These are phyloP conservation scores for Cherax destructor DNA, from an alignment of 1,140 invertebrate species.

Conservation along the genomic window DNA sequence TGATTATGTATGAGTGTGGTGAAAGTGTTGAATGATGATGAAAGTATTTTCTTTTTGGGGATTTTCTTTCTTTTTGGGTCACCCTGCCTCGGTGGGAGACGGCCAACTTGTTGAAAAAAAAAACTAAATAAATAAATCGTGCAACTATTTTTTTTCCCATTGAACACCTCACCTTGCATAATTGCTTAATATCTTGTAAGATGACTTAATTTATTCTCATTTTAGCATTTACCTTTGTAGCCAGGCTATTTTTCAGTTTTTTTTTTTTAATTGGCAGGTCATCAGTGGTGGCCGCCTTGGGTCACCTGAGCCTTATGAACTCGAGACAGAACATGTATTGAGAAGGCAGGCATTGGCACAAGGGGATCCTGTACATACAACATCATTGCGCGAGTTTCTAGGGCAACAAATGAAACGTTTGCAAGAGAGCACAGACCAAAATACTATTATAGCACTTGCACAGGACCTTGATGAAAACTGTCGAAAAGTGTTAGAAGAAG, in stretches of 20 bases:
- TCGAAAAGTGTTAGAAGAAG: slow-evolving; percentile 43
- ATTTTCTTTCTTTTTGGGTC: no score
- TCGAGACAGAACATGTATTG: slow-evolving; percentile 73
- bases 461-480: slow-evolving; percentile 61
- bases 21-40: no score
- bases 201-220: background rate
- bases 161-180: no score
- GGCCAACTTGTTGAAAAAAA: no score
- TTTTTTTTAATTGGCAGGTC: slow-evolving; percentile 8
- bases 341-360: slow-evolving; percentile 80
- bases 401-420: slow-evolving; percentile 65
- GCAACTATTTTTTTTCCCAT: no score
- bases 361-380: slow-evolving; percentile 83
- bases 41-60: no score
- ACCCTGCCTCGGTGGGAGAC: no score
- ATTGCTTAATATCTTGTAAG: no score
- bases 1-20: no score
- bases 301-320: slow-evolving; percentile 61
- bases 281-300: slow-evolving; percentile 49
- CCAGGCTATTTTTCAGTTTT: no score
- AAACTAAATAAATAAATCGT: no score
- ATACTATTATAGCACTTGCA: slow-evolving; percentile 43
- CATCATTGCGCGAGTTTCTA: slow-evolving; percentile 51
- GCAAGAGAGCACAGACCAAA: slow-evolving; percentile 46
- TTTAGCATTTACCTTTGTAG: background rate